Evolutionary conservation across 2,113 vertebrate genomes (phyloP).

Genomic region (Narcine bancroftii): DNA sequence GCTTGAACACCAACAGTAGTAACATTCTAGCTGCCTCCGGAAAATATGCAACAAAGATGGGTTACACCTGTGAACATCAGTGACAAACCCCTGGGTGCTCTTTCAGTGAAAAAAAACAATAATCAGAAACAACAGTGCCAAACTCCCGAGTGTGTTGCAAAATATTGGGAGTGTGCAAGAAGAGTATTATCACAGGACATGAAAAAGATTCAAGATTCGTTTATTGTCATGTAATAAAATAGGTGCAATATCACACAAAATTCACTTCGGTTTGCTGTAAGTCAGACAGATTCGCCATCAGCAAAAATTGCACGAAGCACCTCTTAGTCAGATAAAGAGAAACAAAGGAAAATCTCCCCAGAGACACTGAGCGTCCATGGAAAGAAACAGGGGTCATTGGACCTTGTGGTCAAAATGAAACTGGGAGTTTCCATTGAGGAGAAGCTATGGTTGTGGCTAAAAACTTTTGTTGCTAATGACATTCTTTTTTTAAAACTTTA

Average conservation of each 20-base stretch:
- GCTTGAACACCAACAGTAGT: neutral
- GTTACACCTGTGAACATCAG: neutral
- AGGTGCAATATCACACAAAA: too few species aligned
- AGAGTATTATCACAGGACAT: neutral
- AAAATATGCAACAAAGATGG: constrained; percentile 1
- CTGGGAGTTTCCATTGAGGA: neutral
- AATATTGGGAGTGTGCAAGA: neutral
- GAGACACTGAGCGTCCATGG: too few species aligned
- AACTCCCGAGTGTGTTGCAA: neutral
- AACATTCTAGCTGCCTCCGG: neutral
- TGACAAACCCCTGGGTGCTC: constrained; percentile 17
- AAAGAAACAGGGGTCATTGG: neutral
- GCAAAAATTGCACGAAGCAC: too few species aligned
- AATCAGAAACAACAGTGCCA: constrained; percentile 9
- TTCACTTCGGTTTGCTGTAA: too few species aligned
- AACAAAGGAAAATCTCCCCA: too few species aligned
- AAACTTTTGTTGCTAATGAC: too few species aligned
- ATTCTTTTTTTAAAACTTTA: too few species aligned
- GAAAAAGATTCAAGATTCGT: too few species aligned
- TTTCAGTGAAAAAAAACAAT: constrained; percentile 16
- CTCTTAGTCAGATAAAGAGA: too few species aligned
- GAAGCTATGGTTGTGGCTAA: too few species aligned
- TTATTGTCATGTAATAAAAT: too few species aligned
- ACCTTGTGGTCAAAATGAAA: neutral
- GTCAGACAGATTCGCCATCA: too few species aligned